Conservation (phyloP, 2,113 vertebrate genomes). For the Lampris megalopsis region DNA sequence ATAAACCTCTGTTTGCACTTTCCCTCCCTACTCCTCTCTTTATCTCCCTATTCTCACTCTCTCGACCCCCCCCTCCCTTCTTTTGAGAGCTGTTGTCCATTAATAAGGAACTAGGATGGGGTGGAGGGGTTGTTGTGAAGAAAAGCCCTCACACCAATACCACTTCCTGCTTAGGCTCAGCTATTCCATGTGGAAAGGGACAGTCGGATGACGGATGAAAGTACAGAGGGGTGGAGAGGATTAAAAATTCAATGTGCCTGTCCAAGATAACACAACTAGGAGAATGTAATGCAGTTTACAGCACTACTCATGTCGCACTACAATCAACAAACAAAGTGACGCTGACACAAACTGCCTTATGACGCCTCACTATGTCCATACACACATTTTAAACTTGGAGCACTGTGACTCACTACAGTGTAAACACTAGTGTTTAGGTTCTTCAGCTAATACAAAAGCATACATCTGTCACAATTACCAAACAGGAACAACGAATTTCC, state of each 20-base stretch:
- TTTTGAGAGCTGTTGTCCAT: conserved; percentile 77
- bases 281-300: conserved; percentile 5
- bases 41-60: conserved; percentile 2
- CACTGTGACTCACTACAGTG: conserved; percentile 14
- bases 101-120: conserved; percentile 62
- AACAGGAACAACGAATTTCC: conserved; percentile 55
- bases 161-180: conserved; percentile 50
- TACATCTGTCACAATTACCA: conserved; percentile 33
- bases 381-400: conserved; percentile 3
- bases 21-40: conserved; percentile 10
- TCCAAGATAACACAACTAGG: background rate
- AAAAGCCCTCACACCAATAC: conserved; percentile 45
- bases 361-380: background rate
- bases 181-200: conserved; percentile 7
- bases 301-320: background rate
- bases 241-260: conserved; percentile 37
- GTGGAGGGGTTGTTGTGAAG: conserved; percentile 33
- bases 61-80: conserved; percentile 17
- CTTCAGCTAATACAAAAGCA: conserved; percentile 23
- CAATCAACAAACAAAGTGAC: background rate
- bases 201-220: conserved; percentile 1
- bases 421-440: conserved; percentile 39
- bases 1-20: conserved; percentile 5
- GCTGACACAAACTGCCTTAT: conserved; percentile 1
- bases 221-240: background rate